Conservation (phyloP, 2,797 vertebrate species). For the Trematomus bernacchii region DNA sequence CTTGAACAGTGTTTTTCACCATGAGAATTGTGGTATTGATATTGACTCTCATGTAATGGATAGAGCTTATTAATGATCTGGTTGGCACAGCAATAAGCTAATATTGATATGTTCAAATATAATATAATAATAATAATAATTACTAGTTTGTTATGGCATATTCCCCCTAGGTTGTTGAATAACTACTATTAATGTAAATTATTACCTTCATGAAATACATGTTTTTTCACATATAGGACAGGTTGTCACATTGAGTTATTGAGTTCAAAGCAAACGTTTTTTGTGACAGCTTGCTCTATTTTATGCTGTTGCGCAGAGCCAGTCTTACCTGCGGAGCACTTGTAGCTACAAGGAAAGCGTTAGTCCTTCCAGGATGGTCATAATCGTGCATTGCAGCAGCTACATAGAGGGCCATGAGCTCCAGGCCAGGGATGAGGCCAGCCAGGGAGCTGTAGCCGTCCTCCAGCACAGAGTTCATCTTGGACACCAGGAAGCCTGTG, state of each 20-base stretch:
- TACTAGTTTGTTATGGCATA: neutral
- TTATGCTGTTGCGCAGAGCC: neutral
- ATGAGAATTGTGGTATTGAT: neutral
- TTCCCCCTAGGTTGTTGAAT: neutral
- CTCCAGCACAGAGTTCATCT: constrained; percentile 85
- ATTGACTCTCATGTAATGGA: neutral
- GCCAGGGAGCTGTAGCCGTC: constrained; percentile 91
- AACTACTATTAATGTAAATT: neutral
- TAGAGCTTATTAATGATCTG: neutral
- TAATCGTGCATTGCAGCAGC: constrained; percentile 99
- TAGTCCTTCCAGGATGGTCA: constrained; percentile 97
- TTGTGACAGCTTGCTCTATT: neutral
- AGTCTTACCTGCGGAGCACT: constrained; percentile 89
- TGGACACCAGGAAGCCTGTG: constrained; percentile 91
- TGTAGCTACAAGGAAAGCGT: constrained; percentile 97
- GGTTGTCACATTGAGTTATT: neutral
- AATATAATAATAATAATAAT: no score
- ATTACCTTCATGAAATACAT: neutral
- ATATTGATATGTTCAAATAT: no score
- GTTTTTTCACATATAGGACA: neutral
- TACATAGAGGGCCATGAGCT: constrained; percentile 97
- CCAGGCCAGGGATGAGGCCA: constrained; percentile 93
- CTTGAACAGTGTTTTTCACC: neutral
- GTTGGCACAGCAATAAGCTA: neutral
- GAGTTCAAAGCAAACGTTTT: neutral